Base-by-base conservation (phyloP, 2,113 vertebrate species). In the Amphiprion percula region DNA sequence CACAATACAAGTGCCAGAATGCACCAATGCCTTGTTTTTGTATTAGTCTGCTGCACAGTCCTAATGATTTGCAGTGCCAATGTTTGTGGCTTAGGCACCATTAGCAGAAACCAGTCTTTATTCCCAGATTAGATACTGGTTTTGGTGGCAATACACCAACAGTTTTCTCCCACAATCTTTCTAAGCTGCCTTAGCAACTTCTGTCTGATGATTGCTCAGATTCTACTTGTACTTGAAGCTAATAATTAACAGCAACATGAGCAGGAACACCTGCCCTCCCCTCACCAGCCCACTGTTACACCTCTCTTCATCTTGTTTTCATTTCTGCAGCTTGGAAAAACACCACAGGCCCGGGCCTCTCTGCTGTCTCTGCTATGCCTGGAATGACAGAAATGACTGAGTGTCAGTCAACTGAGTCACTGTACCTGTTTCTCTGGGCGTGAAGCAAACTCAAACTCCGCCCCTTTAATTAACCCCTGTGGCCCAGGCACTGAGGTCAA, bases 351-450 rank as follows among this genome's bases (percentile, higher is more conserved):
- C 62, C 52, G 23, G 55, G 19, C 12, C 60, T 71, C 60, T 71
- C 54, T 59, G 70, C 56, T 23, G 65, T 55, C 80, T 82, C 28
- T 74, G 73, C 60, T 70, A 84, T 82, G 82, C 60, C 77, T 21
- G 78, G 84, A 90, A 85, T 89, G 85, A 87, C 73, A 87, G 74
- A 79, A 77, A 75, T 82, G 63, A 53, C 68, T 2, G 23, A 15
- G 59, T 68, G 75, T 80, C 85, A 82, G 70, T 78, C 62, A 77
- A 2, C 37, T 58, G 69, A 87, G 65, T 67, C 80, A 66, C 79
- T 47, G 73, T 59, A 44, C 37, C 68, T 46, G 4, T 74, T 88
- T 74, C 53, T 30, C 4, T 33, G 28, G 55, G 77, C 64, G 28
- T 59, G 44, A 50, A 69, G 63, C 68, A 41, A 59, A 60, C 53